Base-by-base conservation (phyloP, 2,113 vertebrate genomes). In the Zeus faber region DNA sequence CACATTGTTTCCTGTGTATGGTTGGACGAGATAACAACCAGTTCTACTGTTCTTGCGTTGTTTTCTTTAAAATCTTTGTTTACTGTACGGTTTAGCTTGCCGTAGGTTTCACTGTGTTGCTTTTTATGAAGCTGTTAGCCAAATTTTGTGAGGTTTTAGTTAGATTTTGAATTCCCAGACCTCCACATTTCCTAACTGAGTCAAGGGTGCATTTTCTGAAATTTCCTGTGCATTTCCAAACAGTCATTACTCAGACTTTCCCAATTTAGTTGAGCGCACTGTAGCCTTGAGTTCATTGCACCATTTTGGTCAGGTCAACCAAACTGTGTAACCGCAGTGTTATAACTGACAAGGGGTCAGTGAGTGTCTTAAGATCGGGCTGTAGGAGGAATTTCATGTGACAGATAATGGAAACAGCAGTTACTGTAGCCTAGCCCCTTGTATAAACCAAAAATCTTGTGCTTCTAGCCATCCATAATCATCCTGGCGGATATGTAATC, bases 11-110 rank as follows among this genome's bases (percentile, higher is more conserved):
- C 53, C 58, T 49, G 51, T 72, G 75, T 76, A 68, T 82, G 83
- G 75, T 79, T 67, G 79, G 73, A 68, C 67, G 76, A 87, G 87
- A 90, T 87, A 89, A n/a, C n/a, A n/a, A 87, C n/a, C 83, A 76
- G 86, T 87, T 78, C 80, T 79, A 50, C 66, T 60, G 31, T 85
- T 78, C 69, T 77, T 68, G 60, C 58, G 67, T 76, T 69, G 56
- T 63, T 72, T 77, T 43, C 75, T 79, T 74, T 72, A 76, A 77
- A 82, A 73, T 81, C 78, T 71, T 62, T 55, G 60, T 67, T 73
- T 46, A 26, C 33, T 77, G 77, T 51, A 54, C 52, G 65, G 56
- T 49, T 68, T 9, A 20, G 27, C 54, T 44, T 35, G 31, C 31
- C 9, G 9, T 10, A 11, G 31, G 6, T 18, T 44, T 22, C 10